These are phyloP conservation scores for Periophthalmodon schlosseri DNA, from an alignment of 2,113 vertebrate species.

Conservation along the genomic window DNA sequence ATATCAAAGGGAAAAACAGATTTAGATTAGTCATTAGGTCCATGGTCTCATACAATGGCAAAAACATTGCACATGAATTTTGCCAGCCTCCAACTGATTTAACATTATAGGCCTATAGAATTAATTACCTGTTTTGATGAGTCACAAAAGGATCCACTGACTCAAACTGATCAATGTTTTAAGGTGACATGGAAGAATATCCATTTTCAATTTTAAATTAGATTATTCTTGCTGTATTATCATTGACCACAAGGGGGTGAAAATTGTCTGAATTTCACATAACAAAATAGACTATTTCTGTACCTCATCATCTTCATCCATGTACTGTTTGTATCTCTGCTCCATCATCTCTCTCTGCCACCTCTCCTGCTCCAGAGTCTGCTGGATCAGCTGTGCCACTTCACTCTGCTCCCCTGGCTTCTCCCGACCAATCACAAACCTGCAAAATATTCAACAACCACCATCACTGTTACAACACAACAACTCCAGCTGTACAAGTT, in stretches of 20 bases:
- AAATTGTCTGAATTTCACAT: slow-evolving; percentile 11
- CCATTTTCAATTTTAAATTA: not conserved
- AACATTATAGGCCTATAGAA: too few relatives aligned
- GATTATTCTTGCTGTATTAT: not conserved
- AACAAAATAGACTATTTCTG: not conserved
- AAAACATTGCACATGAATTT: too few relatives aligned
- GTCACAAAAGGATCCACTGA: too few relatives aligned
- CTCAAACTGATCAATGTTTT: too few relatives aligned
- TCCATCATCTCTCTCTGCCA: slow-evolving; percentile 99
- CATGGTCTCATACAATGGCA: not conserved
- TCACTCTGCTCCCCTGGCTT: slow-evolving; percentile 97
- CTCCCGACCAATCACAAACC: slow-evolving; percentile 95
- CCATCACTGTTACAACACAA: not conserved
- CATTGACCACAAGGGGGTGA: slow-evolving; percentile 57
- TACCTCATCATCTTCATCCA: slow-evolving; percentile 78
- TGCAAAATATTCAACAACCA: slow-evolving; percentile 49
- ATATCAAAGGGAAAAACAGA: not conserved
- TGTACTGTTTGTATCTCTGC: slow-evolving; percentile 87
- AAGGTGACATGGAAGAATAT: too few relatives aligned
- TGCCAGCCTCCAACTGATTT: too few relatives aligned
- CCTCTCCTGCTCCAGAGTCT: slow-evolving; percentile 94
- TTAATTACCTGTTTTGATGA: too few relatives aligned
- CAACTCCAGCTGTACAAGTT: not conserved
- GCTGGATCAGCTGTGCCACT: slow-evolving; percentile 96
- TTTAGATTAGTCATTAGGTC: not conserved